Evolutionary conservation across 2,797 vertebrate genomes (phyloP), one percentile per base, ranked within the genome.

Genomic region (Fratercula arctica): DNA sequence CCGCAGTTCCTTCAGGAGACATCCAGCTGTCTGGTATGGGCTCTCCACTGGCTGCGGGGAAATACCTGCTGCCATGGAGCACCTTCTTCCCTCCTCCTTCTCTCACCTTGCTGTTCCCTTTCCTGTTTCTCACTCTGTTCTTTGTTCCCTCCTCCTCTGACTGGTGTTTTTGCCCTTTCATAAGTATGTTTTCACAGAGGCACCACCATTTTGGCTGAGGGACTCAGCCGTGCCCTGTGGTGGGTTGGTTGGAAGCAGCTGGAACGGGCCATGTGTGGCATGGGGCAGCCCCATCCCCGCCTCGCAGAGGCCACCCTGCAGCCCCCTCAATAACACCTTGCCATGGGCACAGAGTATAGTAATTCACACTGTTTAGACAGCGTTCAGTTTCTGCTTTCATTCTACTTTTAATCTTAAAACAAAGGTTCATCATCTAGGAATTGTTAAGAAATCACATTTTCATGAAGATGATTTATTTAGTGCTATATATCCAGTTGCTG

Each of bases 381-480:
- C 54, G 56, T 89, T 68, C 25, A 26, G 2, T 70, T 75, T 72
- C 35, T 89, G n/a, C 37, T 72, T 92, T 85, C 76, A 25, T 69
- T 89, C 33, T 79, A 4, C 17, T 82, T 96, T 66, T 80, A 70
- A 53, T 93, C 35, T 82, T 89, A 60, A 92, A 93, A 69, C 43
- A 85, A 85, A 67, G 20, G 26, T 77, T 89, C 29, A 29, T 88
- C 16, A 43, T 88, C 39, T 57, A 66, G 37, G 25, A 72, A 70
- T 83, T 72, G 54, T 78, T 73, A 82, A 90, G 37, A 85, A 76
- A 85, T 75, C 57, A 66, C 21, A 50, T 80, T 93, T 73, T 85
- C 45, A 41, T 56, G 24, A 66, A 64, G 68, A 39, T 89, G 25
- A 77, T 92, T 93, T 95, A 89, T 86, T 93, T 94, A 87, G 83